Evolutionary conservation across 1,140 invertebrate genomes (phyloP).

Genomic region (Drosophila sproati): DNA sequence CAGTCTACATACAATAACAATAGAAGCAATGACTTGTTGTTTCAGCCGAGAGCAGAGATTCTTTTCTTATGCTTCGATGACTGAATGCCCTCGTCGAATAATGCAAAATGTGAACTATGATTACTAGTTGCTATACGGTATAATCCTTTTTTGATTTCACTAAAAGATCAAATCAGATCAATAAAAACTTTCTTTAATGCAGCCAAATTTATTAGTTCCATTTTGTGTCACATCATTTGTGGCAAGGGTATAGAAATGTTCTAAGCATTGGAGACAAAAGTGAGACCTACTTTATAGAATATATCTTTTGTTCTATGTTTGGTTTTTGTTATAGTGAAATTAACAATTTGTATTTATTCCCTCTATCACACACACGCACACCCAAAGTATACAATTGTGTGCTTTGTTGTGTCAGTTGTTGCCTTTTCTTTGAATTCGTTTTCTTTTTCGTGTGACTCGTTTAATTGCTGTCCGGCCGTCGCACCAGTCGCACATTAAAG

Average conservation of each 20-base stretch:
- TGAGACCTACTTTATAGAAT: neutral
- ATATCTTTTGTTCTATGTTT: neutral
- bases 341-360: slow-evolving; percentile 24
- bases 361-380: neutral
- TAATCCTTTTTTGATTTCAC: too few relatives aligned
- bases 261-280: neutral
- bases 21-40: slow-evolving; percentile 23
- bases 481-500: slow-evolving; percentile 16
- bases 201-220: too few relatives aligned
- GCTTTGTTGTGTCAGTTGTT: slow-evolving; percentile 3
- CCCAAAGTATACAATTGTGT: slow-evolving; percentile 17
- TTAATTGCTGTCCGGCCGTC: slow-evolving; percentile 18
- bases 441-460: neutral
- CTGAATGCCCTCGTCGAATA: neutral
- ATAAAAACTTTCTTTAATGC: too few relatives aligned
- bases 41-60: neutral
- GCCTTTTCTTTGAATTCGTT: neutral
- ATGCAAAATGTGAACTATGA: neutral
- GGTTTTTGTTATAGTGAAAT: slow-evolving; percentile 14
- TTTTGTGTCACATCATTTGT: too few relatives aligned
- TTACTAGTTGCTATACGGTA: too few relatives aligned
- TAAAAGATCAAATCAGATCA: too few relatives aligned
- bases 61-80: too few relatives aligned
- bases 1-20: slow-evolving; percentile 10
- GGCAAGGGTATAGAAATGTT: neutral